Evolutionary conservation across 2,888 invertebrate genomes (phyloP).

Genomic region (Cerceris ruficornis): DNA sequence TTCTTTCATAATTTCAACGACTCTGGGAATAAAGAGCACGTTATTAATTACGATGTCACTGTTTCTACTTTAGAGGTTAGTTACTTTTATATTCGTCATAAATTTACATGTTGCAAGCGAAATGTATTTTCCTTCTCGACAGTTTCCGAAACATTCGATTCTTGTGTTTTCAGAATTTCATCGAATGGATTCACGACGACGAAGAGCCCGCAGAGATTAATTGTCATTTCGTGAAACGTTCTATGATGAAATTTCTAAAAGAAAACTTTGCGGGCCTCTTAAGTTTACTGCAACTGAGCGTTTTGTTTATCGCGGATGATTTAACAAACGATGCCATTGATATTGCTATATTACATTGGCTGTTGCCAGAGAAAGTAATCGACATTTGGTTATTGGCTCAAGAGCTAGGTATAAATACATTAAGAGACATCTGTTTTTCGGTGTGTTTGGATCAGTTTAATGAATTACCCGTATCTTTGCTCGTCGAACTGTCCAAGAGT

Average conservation of each 20-base stretch:
- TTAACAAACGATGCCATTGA: slow-evolving; percentile 65
- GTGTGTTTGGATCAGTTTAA: slow-evolving; percentile 70
- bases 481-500: slow-evolving; percentile 45
- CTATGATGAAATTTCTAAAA: slow-evolving; percentile 62
- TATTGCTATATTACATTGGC: slow-evolving; percentile 65
- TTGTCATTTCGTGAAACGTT: slow-evolving; percentile 55
- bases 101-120: neutral
- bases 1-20: slow-evolving; percentile 72
- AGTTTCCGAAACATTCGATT: neutral
- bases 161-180: slow-evolving; percentile 66
- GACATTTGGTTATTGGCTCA: slow-evolving; percentile 70
- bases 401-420: slow-evolving; percentile 62
- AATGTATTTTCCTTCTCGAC: neutral
- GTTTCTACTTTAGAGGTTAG: slow-evolving; percentile 68
- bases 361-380: slow-evolving; percentile 63
- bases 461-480: slow-evolving; percentile 58
- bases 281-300: slow-evolving; percentile 70
- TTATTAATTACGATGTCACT: slow-evolving; percentile 72
- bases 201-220: slow-evolving; percentile 23
- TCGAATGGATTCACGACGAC: slow-evolving; percentile 70
- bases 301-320: slow-evolving; percentile 69
- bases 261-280: slow-evolving; percentile 58
- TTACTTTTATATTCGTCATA: neutral
- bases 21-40: slow-evolving; percentile 64
- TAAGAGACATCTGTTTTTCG: slow-evolving; percentile 65